A percentile compares a stretch with the other conserved stretches of the same genome.
Conservation (phyloP, 2,113 vertebrate genomes). For the Pithys albifrons region DNA sequence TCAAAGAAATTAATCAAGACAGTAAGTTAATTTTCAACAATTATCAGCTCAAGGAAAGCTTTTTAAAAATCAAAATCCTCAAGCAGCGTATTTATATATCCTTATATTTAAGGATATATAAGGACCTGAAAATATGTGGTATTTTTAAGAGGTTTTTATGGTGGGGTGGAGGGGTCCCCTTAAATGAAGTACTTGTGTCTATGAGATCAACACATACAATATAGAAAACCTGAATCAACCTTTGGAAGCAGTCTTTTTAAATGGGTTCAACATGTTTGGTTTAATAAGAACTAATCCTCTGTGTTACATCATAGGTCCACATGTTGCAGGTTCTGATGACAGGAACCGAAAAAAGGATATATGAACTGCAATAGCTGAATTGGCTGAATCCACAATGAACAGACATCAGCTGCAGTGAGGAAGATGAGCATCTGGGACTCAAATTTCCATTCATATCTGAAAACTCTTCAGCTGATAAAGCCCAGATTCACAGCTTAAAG, state of each 20-base stretch:
- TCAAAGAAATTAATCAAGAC: not conserved
- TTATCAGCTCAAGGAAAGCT: not conserved
- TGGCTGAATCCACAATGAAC: not conserved
- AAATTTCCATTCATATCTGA: not conserved
- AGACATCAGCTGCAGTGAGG: not conserved
- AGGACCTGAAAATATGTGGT: not conserved
- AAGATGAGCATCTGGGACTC: not conserved
- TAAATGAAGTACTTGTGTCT: not conserved
- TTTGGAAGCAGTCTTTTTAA: not conserved
- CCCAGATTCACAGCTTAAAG: not conserved
- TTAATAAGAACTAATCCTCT: not conserved
- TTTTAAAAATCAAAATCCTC: not conserved
- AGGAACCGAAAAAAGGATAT: not conserved
- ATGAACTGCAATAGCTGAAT: not conserved
- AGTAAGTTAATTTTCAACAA: not conserved
- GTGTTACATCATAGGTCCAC: not conserved
- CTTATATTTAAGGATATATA: not conserved
- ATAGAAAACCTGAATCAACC: not conserved
- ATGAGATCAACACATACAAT: not conserved
- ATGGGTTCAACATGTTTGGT: not conserved
- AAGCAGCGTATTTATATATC: not conserved
- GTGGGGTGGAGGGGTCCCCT: accelerated
- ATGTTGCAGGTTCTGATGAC: not conserved
- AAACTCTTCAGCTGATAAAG: not conserved
- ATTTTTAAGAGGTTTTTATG: not conserved